Evolutionary conservation across 2,113 vertebrate genomes (phyloP).

Genomic region (Ophiodon elongatus): DNA sequence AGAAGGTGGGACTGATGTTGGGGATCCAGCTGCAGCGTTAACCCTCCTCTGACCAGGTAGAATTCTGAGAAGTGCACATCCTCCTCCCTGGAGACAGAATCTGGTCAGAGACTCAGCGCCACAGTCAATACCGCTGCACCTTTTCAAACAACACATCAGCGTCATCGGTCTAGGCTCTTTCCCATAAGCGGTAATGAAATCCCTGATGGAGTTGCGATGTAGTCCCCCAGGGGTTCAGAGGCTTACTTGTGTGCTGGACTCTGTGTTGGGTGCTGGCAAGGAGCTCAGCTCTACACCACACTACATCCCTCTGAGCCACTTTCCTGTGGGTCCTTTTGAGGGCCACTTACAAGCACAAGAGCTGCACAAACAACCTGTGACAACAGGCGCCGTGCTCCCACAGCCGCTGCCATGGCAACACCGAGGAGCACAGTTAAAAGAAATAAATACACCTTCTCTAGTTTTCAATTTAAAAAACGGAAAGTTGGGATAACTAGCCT

Average conservation of each 20-base stretch:
- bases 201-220: conserved; percentile 10
- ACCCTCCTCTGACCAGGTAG: conserved; percentile 26
- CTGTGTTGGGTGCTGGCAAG: conserved; percentile 30
- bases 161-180: conserved; percentile 19
- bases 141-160: conserved; percentile 44
- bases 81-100: conserved; percentile 17
- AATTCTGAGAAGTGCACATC: conserved; percentile 26
- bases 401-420: conserved; percentile 90
- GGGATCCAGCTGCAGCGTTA: conserved; percentile 10
- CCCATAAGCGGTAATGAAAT: conserved; percentile 32
- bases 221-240: conserved; percentile 15
- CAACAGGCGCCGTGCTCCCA: conserved; percentile 84
- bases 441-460: conserved; percentile 72
- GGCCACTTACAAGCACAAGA: conserved; percentile 86
- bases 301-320: conserved; percentile 71
- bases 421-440: conserved; percentile 79
- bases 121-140: conserved; percentile 31
- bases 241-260: conserved; percentile 25
- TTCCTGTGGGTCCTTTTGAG: conserved; percentile 73
- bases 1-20: conserved; percentile 24
- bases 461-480: conserved; percentile 57
- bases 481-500: conserved; percentile 25
- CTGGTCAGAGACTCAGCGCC: conserved; percentile 8
- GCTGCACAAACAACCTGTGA: conserved; percentile 88
- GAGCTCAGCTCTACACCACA: conserved; percentile 37